Conservation (phyloP, 2,113 vertebrate genomes). For the Chaetorhynchus papuensis region DNA sequence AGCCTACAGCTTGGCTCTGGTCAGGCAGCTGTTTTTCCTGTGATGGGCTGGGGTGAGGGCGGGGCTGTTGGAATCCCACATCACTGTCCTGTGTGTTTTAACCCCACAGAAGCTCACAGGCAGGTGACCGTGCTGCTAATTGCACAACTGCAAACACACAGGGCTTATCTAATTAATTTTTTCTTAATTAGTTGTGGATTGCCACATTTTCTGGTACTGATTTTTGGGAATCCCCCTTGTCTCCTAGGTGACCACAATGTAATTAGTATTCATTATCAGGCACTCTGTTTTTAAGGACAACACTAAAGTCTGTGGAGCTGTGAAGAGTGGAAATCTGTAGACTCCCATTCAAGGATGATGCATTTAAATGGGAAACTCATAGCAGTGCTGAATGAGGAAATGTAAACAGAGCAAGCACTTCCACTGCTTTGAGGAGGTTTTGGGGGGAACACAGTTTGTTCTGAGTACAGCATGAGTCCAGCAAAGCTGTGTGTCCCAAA, state of each 20-base stretch:
- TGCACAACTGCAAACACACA: not conserved
- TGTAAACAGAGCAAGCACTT: not conserved
- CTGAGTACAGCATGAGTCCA: not conserved
- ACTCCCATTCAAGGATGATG: not conserved
- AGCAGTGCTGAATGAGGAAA: not conserved
- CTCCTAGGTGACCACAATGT: slow-evolving; percentile 12
- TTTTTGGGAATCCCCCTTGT: slow-evolving; percentile 25
- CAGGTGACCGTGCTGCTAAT: not conserved
- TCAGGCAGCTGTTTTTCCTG: not conserved
- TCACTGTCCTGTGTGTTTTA: not conserved
- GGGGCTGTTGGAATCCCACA: not conserved
- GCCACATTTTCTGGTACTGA: not conserved
- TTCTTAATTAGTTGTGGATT: not conserved
- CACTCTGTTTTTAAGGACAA: slow-evolving; percentile 34
- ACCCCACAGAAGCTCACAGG: not conserved
- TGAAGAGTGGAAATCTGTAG: not conserved
- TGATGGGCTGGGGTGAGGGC: not conserved
- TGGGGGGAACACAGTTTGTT: not conserved
- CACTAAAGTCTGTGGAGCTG: not conserved
- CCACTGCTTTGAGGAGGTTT: not conserved
- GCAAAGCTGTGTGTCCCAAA: not conserved
- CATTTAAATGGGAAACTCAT: not conserved
- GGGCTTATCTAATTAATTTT: not conserved
- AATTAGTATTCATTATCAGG: slow-evolving; percentile 26
- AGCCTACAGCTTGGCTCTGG: not conserved